Evolutionary conservation across 2,888 invertebrate genomes (phyloP).

Genomic region (Leptodirus hochenwartii): DNA sequence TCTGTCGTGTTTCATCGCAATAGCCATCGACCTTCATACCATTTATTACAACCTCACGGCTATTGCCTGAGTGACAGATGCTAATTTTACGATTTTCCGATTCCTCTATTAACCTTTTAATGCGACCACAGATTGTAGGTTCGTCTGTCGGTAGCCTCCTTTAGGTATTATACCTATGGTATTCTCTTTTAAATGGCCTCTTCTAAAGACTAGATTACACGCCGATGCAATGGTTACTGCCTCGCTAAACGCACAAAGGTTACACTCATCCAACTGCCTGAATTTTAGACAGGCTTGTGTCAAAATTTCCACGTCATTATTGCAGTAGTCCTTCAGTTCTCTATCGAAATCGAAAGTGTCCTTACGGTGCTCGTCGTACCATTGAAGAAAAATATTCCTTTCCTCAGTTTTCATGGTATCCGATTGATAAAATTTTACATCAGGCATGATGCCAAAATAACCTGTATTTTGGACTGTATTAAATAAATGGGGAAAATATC

Average conservation of each 20-base stretch:
- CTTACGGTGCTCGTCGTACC: conserved; percentile 12
- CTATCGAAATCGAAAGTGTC: conserved; percentile 14
- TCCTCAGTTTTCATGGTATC: conserved; percentile 11
- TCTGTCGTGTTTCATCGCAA: conserved; percentile 6
- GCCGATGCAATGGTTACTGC: conserved; percentile 13
- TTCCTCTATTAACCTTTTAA: conserved; percentile 12
- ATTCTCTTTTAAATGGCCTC: conserved; percentile 12
- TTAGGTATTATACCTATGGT: conserved; percentile 13
- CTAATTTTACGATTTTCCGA: conserved; percentile 6
- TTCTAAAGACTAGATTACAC: conserved; percentile 12
- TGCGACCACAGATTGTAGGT: conserved; percentile 13
- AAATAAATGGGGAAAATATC: conserved; percentile 16
- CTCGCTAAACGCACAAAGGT: conserved; percentile 15
- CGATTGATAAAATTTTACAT: conserved; percentile 12
- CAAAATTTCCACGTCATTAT: conserved; percentile 15
- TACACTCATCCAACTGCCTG: conserved; percentile 14
- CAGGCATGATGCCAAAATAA: conserved; percentile 14
- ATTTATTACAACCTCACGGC: conserved; percentile 8
- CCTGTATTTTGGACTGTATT: conserved; percentile 14
- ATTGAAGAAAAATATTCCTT: conserved; percentile 11
- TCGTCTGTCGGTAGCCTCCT: conserved; percentile 12
- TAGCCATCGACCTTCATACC: conserved; percentile 11
- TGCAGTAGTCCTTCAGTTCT: conserved; percentile 13
- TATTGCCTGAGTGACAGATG: conserved; percentile 10
- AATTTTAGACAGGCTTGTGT: conserved; percentile 11